These are phyloP conservation scores for Emydocephalus ijimae DNA, from an alignment of 2,113 vertebrate species.

Conservation along the genomic window DNA sequence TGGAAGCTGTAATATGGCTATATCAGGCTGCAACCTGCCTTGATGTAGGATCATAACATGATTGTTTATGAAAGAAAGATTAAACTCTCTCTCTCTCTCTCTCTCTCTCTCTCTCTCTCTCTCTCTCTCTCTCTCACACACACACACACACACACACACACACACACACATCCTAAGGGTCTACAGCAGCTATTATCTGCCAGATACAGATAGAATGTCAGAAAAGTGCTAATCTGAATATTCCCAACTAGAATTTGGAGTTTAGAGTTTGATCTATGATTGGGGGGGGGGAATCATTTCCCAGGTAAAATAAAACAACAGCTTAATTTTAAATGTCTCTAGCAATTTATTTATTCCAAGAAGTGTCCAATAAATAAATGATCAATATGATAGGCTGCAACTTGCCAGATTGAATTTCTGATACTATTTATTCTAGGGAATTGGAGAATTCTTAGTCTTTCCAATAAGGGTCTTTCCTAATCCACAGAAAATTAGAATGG, in stretches of 20 bases:
- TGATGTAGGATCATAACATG: background rate
- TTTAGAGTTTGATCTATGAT: background rate
- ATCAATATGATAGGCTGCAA: background rate
- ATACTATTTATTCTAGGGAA: background rate
- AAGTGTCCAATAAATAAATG: background rate
- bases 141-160: too few species aligned
- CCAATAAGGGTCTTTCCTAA: background rate
- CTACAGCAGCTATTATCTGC: background rate
- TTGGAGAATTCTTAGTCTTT: background rate
- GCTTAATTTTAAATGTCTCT: background rate
- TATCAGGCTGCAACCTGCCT: background rate
- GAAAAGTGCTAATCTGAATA: background rate
- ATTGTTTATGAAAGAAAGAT: slow-evolving; percentile 21
- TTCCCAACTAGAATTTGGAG: background rate
- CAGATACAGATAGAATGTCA: background rate
- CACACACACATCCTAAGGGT: background rate
- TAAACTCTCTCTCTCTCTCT: background rate
- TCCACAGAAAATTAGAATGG: background rate
- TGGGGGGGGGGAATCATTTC: background rate
- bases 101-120: background rate
- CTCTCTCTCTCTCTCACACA: background rate
- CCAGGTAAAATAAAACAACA: background rate
- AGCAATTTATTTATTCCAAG: background rate
- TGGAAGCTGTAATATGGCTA: background rate
- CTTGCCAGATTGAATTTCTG: background rate